phyloP scores from a whole-genome alignment of 2,797 vertebrate genomes.

The Tragopan temminckii region DNA sequence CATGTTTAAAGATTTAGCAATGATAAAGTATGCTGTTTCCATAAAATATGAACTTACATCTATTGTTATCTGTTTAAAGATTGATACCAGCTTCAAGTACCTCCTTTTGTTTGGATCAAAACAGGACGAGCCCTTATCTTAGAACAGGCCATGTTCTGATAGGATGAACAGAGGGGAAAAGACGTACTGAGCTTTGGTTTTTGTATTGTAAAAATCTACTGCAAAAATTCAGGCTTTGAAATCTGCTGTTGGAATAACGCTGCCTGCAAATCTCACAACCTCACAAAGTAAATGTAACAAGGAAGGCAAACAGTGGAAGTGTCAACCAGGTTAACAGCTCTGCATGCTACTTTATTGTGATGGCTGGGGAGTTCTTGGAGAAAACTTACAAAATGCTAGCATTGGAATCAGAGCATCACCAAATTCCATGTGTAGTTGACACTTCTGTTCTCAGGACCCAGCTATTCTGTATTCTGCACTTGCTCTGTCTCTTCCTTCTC shows the following conservation, averaged over 20 bases:
- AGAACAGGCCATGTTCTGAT: background rate
- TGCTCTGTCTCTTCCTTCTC: conserved; percentile 19
- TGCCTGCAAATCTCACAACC: background rate
- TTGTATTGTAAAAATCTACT: background rate
- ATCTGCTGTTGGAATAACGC: background rate
- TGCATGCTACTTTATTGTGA: background rate
- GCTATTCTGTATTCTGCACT: conserved; percentile 6
- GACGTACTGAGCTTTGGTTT: background rate
- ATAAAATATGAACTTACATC: background rate
- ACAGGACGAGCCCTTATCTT: background rate
- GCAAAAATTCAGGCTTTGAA: background rate
- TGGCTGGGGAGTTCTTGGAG: background rate
- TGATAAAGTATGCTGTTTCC: background rate
- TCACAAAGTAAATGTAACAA: background rate
- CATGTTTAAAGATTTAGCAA: background rate
- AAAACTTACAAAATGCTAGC: background rate
- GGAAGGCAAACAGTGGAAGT: background rate
- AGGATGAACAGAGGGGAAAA: background rate
- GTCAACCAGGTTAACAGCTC: background rate
- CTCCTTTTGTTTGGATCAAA: background rate
- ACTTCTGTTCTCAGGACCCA: background rate
- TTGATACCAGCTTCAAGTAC: background rate
- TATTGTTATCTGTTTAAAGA: background rate
- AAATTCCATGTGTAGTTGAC: accelerated
- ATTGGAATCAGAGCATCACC: background rate